Percentiles rank a stretch among this genome's conserved stretches.
Conservation (phyloP, 2,113 vertebrate genomes). For the Empidonax traillii region DNA sequence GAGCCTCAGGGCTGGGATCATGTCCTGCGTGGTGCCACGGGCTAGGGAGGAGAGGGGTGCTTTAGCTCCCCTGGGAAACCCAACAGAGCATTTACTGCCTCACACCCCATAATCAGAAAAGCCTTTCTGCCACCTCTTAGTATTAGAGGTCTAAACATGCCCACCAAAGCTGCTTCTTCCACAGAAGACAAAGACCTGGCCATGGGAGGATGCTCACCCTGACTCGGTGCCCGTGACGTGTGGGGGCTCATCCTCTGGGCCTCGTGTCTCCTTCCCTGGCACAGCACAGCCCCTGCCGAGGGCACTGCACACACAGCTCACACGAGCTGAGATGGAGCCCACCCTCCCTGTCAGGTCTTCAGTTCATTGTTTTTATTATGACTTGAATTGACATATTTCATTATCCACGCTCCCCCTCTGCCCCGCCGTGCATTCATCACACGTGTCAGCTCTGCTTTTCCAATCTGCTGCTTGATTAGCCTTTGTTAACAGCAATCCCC, state of each 20-base stretch:
- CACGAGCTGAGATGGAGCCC: background rate
- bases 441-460: constrained; percentile 41
- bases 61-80: background rate
- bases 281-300: background rate
- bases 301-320: background rate
- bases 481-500: background rate
- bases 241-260: background rate
- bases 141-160: background rate
- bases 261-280: background rate
- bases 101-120: background rate
- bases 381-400: constrained; percentile 50
- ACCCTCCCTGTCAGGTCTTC: constrained; percentile 6
- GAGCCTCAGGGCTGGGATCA: background rate
- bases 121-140: background rate
- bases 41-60: background rate
- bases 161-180: background rate
- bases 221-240: accelerated
- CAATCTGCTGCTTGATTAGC: constrained; percentile 29
- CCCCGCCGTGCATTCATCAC: background rate
- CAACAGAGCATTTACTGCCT: background rate
- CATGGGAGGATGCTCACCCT: background rate
- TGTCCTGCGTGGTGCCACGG: background rate
- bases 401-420: background rate
- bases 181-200: background rate
- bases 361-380: background rate